phyloP scores from a whole-genome alignment of 2,888 invertebrate species.

The Platycheirus rosarum region DNA sequence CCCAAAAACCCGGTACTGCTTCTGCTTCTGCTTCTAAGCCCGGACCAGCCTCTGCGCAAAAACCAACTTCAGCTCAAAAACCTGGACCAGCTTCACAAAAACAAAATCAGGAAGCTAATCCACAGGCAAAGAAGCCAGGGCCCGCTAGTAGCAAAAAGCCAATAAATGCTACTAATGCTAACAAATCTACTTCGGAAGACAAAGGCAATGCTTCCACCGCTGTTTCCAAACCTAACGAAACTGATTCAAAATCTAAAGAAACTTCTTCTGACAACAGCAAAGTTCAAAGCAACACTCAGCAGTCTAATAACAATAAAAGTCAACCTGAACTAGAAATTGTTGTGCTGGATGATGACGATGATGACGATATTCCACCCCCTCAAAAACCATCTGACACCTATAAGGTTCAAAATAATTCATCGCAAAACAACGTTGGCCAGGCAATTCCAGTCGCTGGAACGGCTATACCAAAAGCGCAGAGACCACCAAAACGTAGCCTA shows the following conservation, averaged over 20 bases:
- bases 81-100: neutral
- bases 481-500: slow-evolving; percentile 11
- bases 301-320: too few species aligned
- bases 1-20: neutral
- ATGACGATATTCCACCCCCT: slow-evolving; percentile 5
- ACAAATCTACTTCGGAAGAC: neutral
- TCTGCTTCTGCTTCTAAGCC: neutral
- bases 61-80: neutral
- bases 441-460: slow-evolving; percentile 10
- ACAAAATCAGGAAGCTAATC: neutral
- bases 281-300: neutral
- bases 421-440: neutral
- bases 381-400: neutral
- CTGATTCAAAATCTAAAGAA: neutral
- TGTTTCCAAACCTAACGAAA: neutral
- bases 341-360: slow-evolving; percentile 60
- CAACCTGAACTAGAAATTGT: slow-evolving; percentile 69
- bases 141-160: slow-evolving; percentile 13
- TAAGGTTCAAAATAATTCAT: neutral
- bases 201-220: too few species aligned
- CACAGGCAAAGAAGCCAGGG: too few species aligned
- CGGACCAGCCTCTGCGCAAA: neutral
- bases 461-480: slow-evolving; percentile 37
- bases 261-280: neutral
- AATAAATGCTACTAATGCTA: neutral